Evolutionary conservation across 2,888 invertebrate species (phyloP), one percentile per base, ranked within the genome.

Genomic region (Escarpia spicata): DNA sequence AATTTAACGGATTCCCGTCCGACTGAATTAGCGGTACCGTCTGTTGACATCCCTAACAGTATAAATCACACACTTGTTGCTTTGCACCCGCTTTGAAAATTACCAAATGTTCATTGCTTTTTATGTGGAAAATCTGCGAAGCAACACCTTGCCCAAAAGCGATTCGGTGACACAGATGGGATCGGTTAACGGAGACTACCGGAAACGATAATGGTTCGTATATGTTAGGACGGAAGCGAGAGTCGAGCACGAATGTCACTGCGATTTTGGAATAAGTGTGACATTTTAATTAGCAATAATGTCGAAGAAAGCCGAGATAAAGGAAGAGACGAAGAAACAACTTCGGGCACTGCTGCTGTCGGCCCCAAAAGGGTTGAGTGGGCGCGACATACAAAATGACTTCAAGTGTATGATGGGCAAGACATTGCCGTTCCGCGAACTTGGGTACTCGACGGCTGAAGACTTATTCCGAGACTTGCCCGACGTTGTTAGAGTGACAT

Each of bases 281-380:
- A 2, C 19, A 6, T 75, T 19, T 75, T 75, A 75, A 26, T 26
- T 75, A 19, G 75, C 75, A 75, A 75, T 26, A 15, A 75, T 75
- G 75, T 75, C 75, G 75, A 75, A 8, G n/a, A 75, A 75, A 75
- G 75, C 94, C n/a, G 92, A 94, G 43, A 93, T 94, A 90, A 94
- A 93, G 58, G 94, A 95, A 92, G 94, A 94, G 19, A 93, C 94
- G 1, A 95, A 95, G 92, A 95, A 95, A 92, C 93, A 95, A 91
- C 94, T 96, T 4, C 94, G 95, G 15, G 94, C 95, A 12, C 92
- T 95, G 45, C 93, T 96, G 3, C 92, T 95, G 1, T 95, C 95
- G 1, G 94, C 95, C 19, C 95, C 95, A 19, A 94, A 94, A 31
- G 95, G 95, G 12, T 92, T 95, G 75, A 95, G 95, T 9, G 92